Percentiles rank a stretch among this genome's conserved stretches.
Conservation (phyloP, 2,113 vertebrate genomes). For the Ceyx margarethae region DNA sequence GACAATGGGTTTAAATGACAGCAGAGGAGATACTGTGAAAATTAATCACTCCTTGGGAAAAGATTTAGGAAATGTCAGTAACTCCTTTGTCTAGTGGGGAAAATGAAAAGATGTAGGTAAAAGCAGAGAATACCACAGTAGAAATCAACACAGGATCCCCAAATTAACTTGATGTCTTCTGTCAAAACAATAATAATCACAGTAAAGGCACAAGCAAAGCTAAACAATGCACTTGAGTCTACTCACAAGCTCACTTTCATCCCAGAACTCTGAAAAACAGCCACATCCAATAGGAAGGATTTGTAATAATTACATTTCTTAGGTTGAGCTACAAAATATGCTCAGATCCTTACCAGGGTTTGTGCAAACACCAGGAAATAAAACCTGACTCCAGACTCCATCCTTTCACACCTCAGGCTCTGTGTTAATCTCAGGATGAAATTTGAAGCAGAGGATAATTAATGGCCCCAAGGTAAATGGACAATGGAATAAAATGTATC, state of each 20-base stretch:
- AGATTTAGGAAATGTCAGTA: background rate
- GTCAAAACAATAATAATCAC: background rate
- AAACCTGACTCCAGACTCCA: background rate
- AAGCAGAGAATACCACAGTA: background rate
- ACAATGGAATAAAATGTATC: conserved; percentile 29
- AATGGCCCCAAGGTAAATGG: background rate
- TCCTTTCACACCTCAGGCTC: background rate
- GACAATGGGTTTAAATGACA: no score
- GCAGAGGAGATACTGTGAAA: background rate
- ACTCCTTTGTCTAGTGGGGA: background rate
- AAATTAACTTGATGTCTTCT: background rate
- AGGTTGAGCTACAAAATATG: background rate
- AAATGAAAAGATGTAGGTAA: background rate
- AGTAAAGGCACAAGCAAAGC: background rate
- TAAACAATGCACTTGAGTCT: background rate
- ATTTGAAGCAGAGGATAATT: conserved; percentile 18
- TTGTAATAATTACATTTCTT: background rate
- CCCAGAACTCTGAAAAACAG: background rate
- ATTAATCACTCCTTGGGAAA: background rate
- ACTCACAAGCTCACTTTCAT: background rate
- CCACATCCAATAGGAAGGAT: background rate
- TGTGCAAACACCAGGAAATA: background rate
- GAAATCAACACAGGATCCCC: background rate
- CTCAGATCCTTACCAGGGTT: background rate
- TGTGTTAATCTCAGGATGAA: background rate